A percentile compares a stretch with the other conserved stretches of the same genome.
phyloP scores from a whole-genome alignment of 1,140 invertebrate genomes.

The Diorhabda elongata region DNA sequence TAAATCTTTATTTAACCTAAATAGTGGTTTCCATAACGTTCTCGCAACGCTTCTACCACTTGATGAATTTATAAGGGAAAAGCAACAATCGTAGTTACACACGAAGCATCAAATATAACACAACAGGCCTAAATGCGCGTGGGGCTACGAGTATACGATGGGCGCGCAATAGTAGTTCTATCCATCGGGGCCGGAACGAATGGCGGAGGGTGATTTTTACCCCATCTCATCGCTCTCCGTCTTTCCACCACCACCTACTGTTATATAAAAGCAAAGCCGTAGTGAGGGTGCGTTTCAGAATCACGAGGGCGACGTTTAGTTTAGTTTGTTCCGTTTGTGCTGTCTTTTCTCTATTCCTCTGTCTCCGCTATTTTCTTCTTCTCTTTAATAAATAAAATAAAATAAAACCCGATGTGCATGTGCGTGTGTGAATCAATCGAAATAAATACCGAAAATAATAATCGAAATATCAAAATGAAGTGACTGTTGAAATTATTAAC shows the following conservation, averaged over 20 bases:
- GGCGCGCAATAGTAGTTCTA: slow-evolving; percentile 11
- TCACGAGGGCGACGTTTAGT: slow-evolving; percentile 53
- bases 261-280: slow-evolving; percentile 48
- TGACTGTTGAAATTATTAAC: slow-evolving; percentile 7
- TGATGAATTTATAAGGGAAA: too few species aligned
- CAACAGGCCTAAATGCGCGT: slow-evolving; percentile 15
- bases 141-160: slow-evolving; percentile 9
- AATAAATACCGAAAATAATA: background rate
- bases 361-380: slow-evolving; percentile 30
- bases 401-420: slow-evolving; percentile 7
- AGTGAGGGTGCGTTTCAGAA: slow-evolving; percentile 47
- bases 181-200: background rate
- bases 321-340: slow-evolving; percentile 49
- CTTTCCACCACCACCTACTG: slow-evolving; percentile 30
- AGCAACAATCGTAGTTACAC: too few species aligned
- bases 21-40: too few species aligned
- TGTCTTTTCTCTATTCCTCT: slow-evolving; percentile 37
- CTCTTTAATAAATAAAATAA: background rate
- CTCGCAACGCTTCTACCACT: too few species aligned
- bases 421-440: slow-evolving; percentile 8
- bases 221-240: slow-evolving; percentile 21
- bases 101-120: background rate
- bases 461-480: slow-evolving; percentile 8
- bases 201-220: slow-evolving; percentile 25
- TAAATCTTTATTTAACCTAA: too few species aligned